These are phyloP conservation scores for Tonatia bakeri DNA, from an alignment of 2,113 vertebrate genomes.

Conservation along the genomic window DNA sequence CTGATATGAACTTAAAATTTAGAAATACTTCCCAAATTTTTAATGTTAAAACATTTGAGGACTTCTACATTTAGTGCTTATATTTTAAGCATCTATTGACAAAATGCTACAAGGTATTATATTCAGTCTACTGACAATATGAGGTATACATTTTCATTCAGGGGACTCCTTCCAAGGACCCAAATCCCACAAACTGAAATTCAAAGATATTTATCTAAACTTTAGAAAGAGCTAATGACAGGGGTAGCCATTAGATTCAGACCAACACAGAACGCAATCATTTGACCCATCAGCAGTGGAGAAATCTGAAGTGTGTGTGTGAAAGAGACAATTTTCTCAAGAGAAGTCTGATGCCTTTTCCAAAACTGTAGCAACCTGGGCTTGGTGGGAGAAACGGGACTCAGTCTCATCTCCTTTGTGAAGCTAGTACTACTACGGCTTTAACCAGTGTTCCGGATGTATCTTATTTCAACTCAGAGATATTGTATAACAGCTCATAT, in stretches of 20 bases:
- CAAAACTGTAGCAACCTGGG: not conserved
- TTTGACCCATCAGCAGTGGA: not conserved
- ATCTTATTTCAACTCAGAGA: not conserved
- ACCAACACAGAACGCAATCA: not conserved
- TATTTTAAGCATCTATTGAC: not conserved
- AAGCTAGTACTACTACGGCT: not conserved
- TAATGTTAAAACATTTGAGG: not conserved
- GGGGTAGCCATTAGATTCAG: not conserved
- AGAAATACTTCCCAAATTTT: conserved; percentile 18
- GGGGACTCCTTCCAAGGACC: not conserved
- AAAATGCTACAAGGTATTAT: not conserved
- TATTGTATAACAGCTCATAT: not conserved
- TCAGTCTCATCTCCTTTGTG: not conserved
- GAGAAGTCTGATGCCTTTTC: not conserved
- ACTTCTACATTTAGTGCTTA: not conserved
- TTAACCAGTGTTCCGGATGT: not conserved
- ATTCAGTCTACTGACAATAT: not conserved
- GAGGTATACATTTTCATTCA: not conserved
- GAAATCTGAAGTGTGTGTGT: not conserved
- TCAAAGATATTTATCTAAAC: not conserved
- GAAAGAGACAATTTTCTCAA: not conserved
- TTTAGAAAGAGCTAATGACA: not conserved
- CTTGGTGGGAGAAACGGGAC: not conserved
- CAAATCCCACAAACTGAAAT: not conserved
- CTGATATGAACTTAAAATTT: not conserved